These are phyloP conservation scores for Zophobas morio DNA, from an alignment of 1,140 invertebrate species.

Conservation along the genomic window DNA sequence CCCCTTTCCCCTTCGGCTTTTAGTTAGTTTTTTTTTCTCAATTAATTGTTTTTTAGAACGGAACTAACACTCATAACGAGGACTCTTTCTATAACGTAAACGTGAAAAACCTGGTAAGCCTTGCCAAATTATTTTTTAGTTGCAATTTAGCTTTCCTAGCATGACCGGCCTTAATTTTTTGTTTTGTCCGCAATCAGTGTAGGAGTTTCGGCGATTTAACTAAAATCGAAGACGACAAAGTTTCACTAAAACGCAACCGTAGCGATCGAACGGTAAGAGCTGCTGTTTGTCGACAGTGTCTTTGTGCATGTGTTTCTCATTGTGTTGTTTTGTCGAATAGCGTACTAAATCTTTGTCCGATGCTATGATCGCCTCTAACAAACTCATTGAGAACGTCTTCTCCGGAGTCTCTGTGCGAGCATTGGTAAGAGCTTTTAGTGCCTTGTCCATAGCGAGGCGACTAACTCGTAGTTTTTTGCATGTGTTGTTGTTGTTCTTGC, in stretches of 20 bases:
- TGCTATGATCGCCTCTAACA: constrained; percentile 58
- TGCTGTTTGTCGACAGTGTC: constrained; percentile 57
- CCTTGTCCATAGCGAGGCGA: neutral
- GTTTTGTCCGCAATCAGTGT: constrained; percentile 68
- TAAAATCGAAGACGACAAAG: constrained; percentile 69
- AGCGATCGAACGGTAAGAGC: constrained; percentile 65
- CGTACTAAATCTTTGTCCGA: constrained; percentile 64
- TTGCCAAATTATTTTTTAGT: constrained; percentile 45
- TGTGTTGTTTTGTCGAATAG: constrained; percentile 57
- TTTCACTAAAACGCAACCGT: constrained; percentile 57
- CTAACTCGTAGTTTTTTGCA: constrained; percentile 45
- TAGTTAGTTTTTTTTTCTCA: constrained; percentile 47
- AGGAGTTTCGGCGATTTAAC: constrained; percentile 76
- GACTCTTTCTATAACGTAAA: constrained; percentile 74
- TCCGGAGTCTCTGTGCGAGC: constrained; percentile 73
- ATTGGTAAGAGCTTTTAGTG: constrained; percentile 70
- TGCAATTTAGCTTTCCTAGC: constrained; percentile 22
- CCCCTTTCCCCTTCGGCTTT: constrained; percentile 42
- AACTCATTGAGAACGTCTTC: constrained; percentile 69
- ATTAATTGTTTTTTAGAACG: constrained; percentile 62
- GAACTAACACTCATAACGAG: constrained; percentile 67
- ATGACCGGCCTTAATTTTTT: constrained; percentile 53
- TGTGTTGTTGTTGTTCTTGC: too few species aligned
- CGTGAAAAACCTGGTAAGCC: constrained; percentile 68
- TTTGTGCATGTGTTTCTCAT: constrained; percentile 48